Evolutionary conservation across 2,888 invertebrate species (phyloP).

Genomic region (Choreutis nemorana): DNA sequence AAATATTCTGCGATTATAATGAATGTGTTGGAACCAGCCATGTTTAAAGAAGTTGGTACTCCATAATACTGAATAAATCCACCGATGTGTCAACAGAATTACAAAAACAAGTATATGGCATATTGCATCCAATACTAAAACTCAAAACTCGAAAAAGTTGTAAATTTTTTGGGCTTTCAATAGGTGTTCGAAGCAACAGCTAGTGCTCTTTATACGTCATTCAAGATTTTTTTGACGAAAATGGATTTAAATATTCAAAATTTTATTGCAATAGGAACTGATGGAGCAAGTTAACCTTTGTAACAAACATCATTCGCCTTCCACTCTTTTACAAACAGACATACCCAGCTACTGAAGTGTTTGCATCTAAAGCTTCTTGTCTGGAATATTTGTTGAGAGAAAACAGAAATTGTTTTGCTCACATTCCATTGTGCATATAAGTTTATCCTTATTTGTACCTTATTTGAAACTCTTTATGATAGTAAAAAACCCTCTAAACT

Average conservation of each 20-base stretch:
- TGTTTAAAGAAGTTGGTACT: conserved; percentile 8
- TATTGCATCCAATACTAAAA: conserved; percentile 8
- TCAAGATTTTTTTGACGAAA: conserved; percentile 5
- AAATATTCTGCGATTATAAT: conserved; percentile 8
- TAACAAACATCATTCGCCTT: conserved; percentile 9
- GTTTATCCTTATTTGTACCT: no score
- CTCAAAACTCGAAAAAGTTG: no score
- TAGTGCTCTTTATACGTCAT: conserved; percentile 4
- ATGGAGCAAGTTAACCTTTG: conserved; percentile 11
- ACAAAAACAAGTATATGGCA: conserved; percentile 9
- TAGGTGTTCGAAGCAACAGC: conserved; percentile 6
- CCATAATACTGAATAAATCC: conserved; percentile 8
- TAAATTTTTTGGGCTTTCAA: conserved; percentile 6
- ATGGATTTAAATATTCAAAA: conserved; percentile 7
- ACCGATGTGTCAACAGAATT: conserved; percentile 8
- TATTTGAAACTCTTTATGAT: no score
- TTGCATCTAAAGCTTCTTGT: conserved; percentile 9
- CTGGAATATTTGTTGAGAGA: conserved; percentile 13
- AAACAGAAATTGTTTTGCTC: conserved; percentile 14
- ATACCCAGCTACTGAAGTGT: conserved; percentile 9
- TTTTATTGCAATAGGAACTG: conserved; percentile 11
- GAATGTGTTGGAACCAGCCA: no score
- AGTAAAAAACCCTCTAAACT: no score
- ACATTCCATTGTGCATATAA: conserved; percentile 10
- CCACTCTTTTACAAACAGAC: conserved; percentile 10